phyloP scores from a whole-genome alignment of 23 tunicate genomes.

The Oikopleura dioica region DNA sequence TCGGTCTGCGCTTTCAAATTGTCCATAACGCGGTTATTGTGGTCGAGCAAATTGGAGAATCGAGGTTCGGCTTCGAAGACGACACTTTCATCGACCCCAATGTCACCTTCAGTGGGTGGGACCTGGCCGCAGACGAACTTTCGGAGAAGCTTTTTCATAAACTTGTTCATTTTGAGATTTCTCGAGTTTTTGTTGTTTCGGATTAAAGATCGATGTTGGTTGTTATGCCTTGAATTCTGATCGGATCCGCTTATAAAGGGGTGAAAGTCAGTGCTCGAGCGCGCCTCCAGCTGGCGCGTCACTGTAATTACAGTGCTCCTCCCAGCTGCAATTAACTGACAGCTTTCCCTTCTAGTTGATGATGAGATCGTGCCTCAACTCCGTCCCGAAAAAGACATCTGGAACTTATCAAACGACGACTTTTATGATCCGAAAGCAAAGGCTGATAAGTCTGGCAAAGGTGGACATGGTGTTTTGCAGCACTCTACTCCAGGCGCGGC shows the following conservation, averaged over 20 bases:
- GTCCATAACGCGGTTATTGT: neutral
- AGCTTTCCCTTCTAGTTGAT: neutral
- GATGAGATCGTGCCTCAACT: constrained; percentile 1
- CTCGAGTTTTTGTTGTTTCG: neutral
- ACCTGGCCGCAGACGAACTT: neutral
- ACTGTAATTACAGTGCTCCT: neutral
- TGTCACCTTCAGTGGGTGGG: neutral
- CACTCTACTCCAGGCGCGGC: constrained; percentile 92
- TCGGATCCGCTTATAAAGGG: too few relatives aligned
- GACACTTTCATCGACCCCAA: neutral
- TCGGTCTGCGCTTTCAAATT: neutral
- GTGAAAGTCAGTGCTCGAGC: too few relatives aligned
- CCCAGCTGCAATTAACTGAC: too few relatives aligned
- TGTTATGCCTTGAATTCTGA: neutral
- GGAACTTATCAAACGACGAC: constrained; percentile 84
- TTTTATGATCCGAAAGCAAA: constrained; percentile 79
- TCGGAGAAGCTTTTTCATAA: neutral
- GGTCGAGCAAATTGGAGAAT: neutral
- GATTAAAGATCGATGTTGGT: neutral
- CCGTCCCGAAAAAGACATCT: constrained; percentile 37
- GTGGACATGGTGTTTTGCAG: constrained; percentile 16
- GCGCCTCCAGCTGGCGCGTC: neutral
- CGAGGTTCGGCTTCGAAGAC: neutral
- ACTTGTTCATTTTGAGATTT: neutral
- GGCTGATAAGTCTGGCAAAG: neutral